Conservation (phyloP, 2,797 vertebrate species). For the Lycodopsis pacificus region DNA sequence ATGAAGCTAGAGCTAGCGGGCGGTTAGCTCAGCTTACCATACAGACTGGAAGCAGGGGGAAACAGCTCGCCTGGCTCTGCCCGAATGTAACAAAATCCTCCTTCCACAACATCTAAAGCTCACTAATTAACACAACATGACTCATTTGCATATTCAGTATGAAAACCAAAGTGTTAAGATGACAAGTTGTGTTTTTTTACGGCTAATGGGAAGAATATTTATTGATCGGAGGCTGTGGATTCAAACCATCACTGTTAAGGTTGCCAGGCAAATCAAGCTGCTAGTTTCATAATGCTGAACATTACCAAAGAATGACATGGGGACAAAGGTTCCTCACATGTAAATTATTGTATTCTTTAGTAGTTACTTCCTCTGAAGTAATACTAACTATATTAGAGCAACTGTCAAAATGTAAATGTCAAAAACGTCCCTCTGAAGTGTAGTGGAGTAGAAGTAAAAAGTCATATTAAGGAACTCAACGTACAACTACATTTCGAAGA, state of each 20-base stretch:
- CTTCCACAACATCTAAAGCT: neutral
- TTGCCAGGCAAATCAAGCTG: neutral
- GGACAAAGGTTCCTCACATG: neutral
- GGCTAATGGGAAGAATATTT: neutral
- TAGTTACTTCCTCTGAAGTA: no score
- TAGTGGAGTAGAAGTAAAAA: neutral
- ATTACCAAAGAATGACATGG: neutral
- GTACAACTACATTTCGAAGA: neutral
- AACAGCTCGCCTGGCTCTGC: neutral
- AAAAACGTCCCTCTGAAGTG: neutral
- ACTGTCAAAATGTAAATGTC: neutral
- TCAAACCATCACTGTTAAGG: neutral
- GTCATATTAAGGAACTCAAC: neutral
- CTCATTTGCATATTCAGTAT: neutral
- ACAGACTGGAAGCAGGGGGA: neutral
- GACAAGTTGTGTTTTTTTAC: neutral
- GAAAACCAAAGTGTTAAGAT: conserved; percentile 4
- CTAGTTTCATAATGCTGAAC: neutral
- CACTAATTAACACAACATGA: neutral
- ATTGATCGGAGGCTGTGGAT: neutral
- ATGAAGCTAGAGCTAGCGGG: neutral
- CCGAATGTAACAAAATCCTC: neutral
- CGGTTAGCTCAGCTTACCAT: neutral
- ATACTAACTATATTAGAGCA: neutral
- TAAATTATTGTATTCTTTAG: neutral